Evolutionary conservation across 2,888 invertebrate species (phyloP), one percentile per base, ranked within the genome.

Genomic region (Xylophagus ater): DNA sequence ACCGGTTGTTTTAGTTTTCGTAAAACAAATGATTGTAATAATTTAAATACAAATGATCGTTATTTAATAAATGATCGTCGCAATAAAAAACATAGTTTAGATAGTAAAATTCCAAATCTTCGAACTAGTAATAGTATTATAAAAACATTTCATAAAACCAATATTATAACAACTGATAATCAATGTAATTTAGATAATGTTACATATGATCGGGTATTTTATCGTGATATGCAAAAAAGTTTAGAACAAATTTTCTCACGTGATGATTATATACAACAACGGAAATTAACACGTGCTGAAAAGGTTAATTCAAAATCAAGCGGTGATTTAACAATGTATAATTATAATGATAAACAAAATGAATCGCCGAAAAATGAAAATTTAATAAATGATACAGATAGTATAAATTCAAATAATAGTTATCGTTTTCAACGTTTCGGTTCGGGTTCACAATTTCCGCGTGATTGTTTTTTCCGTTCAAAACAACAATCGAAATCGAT

Each of bases 161-260:
- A 14, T 6, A 10, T 19, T 13, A 38, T 17, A 17, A 20, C 18
- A 12, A 19, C 26, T 19, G 7, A 26, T 21, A 24, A 32, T 19
- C 30, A 41, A 30, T 29, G 37, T 28, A 40, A 44, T 33, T 26
- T 47, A 30, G 62, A 60, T 29, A 57, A 59, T 49, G 55, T 59
- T 6, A 62, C 62, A 2, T 65, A 65, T 29, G 65, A 65, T 52
- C 58, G 62, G 8, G 55, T 58, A 14, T 65, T 65, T 44, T 65
- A 64, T 47, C 53, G 56, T 21, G 50, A 49, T 10, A 51, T 59
- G 47, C 58, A 59, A 46, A 57, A 59, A 38, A 57, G 57, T 41
- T 46, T 59, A 14, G 60, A 63, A 35, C 53, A 64, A 43, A 58
- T 65, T 12, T 56, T 59, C 42, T 57, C 60, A 12, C 45, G 51